These are phyloP conservation scores for Synergus itoensis DNA, from an alignment of 2,888 invertebrate genomes.

Conservation along the genomic window DNA sequence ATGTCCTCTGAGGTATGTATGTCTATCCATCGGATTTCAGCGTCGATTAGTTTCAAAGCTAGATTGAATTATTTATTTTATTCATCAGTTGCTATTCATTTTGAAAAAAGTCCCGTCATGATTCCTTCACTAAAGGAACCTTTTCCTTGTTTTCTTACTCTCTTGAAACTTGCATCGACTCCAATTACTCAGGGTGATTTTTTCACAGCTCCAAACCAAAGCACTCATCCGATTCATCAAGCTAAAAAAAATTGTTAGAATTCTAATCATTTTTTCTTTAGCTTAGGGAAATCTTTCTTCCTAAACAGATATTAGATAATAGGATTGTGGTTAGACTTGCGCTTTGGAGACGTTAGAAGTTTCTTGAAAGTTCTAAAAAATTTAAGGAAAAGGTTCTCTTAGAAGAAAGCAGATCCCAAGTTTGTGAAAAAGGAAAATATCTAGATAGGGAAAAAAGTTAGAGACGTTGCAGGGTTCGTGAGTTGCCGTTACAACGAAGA, in stretches of 20 bases:
- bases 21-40: conserved; percentile 71
- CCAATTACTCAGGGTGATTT: background rate
- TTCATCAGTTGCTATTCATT: conserved; percentile 49
- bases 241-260: background rate
- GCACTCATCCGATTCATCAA: background rate
- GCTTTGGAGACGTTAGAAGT: conserved; percentile 15
- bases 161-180: conserved; percentile 26
- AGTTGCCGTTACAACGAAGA: conserved; percentile 54
- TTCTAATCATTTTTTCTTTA: background rate
- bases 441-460: conserved; percentile 56
- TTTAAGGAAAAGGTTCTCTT: conserved; percentile 1
- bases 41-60: conserved; percentile 70
- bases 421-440: conserved; percentile 7
- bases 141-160: conserved; percentile 9
- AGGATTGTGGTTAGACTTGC: background rate
- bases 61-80: conserved; percentile 55
- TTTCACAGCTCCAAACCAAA: background rate
- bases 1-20: conserved; percentile 75
- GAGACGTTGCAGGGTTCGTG: conserved; percentile 73
- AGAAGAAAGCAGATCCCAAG: background rate
- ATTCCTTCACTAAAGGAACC: conserved; percentile 1
- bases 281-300: background rate
- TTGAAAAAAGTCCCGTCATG: background rate
- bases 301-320: background rate
- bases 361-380: background rate